These are phyloP conservation scores for Drosophila cardini DNA, from an alignment of 1,140 invertebrate species.

Conservation along the genomic window DNA sequence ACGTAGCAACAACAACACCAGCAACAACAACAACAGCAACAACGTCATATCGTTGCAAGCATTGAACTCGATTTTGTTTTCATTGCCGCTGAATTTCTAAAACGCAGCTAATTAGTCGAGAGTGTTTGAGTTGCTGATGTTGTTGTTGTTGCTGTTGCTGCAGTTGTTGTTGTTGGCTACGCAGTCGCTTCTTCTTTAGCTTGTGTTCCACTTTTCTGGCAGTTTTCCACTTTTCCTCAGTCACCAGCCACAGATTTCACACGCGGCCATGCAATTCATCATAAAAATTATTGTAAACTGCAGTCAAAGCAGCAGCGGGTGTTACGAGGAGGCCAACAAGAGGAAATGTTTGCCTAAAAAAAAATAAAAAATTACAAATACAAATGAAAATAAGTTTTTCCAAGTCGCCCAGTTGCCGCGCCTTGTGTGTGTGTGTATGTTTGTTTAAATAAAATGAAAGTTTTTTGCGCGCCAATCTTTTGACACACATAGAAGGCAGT, in stretches of 20 bases:
- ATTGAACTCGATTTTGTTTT: constrained; percentile 84
- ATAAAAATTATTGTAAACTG: constrained; percentile 81
- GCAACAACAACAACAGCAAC: constrained; percentile 33
- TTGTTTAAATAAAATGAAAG: constrained; percentile 83
- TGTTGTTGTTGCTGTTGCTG: constrained; percentile 27
- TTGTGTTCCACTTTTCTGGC: constrained; percentile 78
- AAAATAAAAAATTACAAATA: constrained; percentile 46
- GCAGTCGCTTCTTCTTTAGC: constrained; percentile 77
- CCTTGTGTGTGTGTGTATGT: constrained; percentile 64
- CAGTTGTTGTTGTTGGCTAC: constrained; percentile 42
- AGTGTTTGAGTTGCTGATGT: constrained; percentile 67
- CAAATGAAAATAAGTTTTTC: constrained; percentile 82
- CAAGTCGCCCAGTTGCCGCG: constrained; percentile 67
- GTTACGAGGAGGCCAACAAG: not conserved
- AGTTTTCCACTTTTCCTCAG: constrained; percentile 78
- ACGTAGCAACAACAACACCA: constrained; percentile 33
- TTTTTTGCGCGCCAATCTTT: constrained; percentile 77
- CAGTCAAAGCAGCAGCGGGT: constrained; percentile 48
- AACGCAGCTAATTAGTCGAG: constrained; percentile 83
- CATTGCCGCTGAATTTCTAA: constrained; percentile 83
- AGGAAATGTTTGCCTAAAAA: constrained; percentile 65
- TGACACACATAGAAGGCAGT: constrained; percentile 74
- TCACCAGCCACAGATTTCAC: constrained; percentile 73
- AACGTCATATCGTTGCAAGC: constrained; percentile 72
- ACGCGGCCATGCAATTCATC: constrained; percentile 83